These are phyloP conservation scores for Megaleporinus macrocephalus DNA, from an alignment of 2,113 vertebrate species.

Conservation along the genomic window DNA sequence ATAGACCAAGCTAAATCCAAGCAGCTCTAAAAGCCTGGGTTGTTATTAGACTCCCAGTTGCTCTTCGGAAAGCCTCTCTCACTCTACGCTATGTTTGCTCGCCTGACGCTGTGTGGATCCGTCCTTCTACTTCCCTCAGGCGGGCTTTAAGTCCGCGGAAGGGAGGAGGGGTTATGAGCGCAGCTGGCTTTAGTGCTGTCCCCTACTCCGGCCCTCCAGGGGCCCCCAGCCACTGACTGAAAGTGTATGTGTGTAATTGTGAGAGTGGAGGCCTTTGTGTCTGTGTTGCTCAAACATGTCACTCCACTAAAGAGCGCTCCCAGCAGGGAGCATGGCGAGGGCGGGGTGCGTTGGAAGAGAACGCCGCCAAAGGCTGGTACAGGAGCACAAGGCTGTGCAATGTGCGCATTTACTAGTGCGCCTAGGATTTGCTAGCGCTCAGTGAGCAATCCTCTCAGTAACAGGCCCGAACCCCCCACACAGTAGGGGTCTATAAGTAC, in stretches of 20 bases:
- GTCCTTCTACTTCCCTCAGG: slow-evolving; percentile 22
- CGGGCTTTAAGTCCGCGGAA: slow-evolving; percentile 37
- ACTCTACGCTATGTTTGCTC: slow-evolving; percentile 16
- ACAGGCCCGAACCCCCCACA: too few relatives aligned
- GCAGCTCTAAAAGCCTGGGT: background rate
- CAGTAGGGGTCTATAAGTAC: too few relatives aligned
- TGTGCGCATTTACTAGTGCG: too few relatives aligned
- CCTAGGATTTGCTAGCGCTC: background rate
- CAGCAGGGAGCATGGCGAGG: background rate
- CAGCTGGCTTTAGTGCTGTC: slow-evolving; percentile 30
- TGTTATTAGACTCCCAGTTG: background rate
- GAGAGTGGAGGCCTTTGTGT: slow-evolving; percentile 18
- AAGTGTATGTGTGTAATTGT: slow-evolving; percentile 10
- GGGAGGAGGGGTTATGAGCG: slow-evolving; percentile 17
- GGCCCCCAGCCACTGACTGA: slow-evolving; percentile 12
- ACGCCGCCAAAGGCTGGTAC: too few relatives aligned
- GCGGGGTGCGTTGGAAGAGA: background rate
- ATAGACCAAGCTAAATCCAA: background rate
- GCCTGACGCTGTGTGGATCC: slow-evolving; percentile 11
- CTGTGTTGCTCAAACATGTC: slow-evolving; percentile 36
- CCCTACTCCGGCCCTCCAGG: slow-evolving; percentile 21
- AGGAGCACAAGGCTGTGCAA: background rate
- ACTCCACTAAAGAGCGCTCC: slow-evolving; percentile 21
- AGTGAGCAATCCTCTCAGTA: too few relatives aligned
- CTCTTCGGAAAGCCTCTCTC: background rate